These are phyloP conservation scores for Galeopsomyia nigrocyanea DNA, from an alignment of 2,888 invertebrate genomes.

Conservation along the genomic window DNA sequence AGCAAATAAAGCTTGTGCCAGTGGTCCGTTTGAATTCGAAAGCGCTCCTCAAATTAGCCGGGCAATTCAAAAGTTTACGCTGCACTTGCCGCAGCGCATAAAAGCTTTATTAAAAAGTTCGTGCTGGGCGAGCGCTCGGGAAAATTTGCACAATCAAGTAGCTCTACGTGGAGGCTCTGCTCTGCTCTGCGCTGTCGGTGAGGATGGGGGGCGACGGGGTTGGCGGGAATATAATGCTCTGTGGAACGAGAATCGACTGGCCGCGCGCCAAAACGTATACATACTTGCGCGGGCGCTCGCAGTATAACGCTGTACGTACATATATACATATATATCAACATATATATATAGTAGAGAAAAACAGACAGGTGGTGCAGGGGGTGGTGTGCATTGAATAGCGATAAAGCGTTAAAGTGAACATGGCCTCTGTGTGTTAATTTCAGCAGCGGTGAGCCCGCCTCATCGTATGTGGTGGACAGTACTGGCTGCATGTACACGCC, in stretches of 20 bases:
- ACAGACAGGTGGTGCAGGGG: slow-evolving; percentile 52
- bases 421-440: slow-evolving; percentile 59
- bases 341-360: slow-evolving; percentile 28
- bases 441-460: slow-evolving; percentile 68
- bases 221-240: slow-evolving; percentile 31
- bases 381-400: slow-evolving; percentile 50
- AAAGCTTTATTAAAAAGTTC: slow-evolving; percentile 43
- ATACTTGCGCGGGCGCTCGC: not conserved
- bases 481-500: slow-evolving; percentile 71
- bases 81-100: slow-evolving; percentile 9
- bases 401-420: slow-evolving; percentile 60
- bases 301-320: not conserved
- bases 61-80: slow-evolving; percentile 28
- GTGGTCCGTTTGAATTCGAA: slow-evolving; percentile 15
- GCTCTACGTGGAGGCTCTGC: not conserved
- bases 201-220: not conserved
- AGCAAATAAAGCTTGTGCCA: not conserved
- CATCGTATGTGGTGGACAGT: slow-evolving; percentile 69
- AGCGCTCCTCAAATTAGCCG: slow-evolving; percentile 23
- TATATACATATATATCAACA: slow-evolving; percentile 13
- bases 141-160: slow-evolving; percentile 29
- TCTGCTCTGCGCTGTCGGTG: too few species aligned
- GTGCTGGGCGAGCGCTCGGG: not conserved
- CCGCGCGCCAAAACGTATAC: slow-evolving; percentile 34
- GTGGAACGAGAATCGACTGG: slow-evolving; percentile 39